Base-by-base conservation (phyloP, 2,113 vertebrate species). In the Myrmophylax atrothorax region DNA sequence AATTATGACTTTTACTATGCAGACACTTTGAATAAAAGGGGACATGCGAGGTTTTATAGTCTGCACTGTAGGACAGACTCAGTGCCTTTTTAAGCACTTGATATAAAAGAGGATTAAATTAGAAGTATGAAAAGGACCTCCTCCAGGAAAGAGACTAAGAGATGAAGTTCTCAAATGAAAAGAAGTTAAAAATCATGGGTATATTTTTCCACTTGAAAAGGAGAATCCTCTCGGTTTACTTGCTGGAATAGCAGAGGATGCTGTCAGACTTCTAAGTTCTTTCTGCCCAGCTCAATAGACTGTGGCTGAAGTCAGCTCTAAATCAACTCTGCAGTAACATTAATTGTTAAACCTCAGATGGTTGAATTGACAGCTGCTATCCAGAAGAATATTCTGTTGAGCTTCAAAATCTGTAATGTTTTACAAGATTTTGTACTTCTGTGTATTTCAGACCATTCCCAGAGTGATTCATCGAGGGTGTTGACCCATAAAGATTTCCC, bases 181-280 rank as follows among this genome's bases (percentile, higher is more conserved):
- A 15, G 3, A 55, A 87, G 77, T 58, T 52, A 73, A 91, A 80
- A 74, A 53, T 38, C 3, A 4, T 25, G 14, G 15, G 3, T 60
- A 79, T 89, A 18, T 66, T 85, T 85, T 94, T 68, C 59, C 35
- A n/a, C 17, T 53, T 95, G 26, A 26, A 72, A 77, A 72, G 7
- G 19, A 53, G 17, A 67, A 37, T 14, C 78, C 47, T 38, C 24
- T 50, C 35, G 5, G 8, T 72, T 89, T 79, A 52, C 18, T 72
- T 74, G 25, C 42, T 50, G 31, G 33, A 75, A 42, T 82, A 94
- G 58, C 18, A 64, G 58, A 85, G 22, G 37, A 46, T 12, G 17
- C 62, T 67, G 16, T 87, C 40, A 64, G 63, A 64, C 40, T 78
- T 25, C 5, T 5, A 7, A 75, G 28, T 84, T 84, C 50, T 46